Evolutionary conservation across 2,888 invertebrate species (phyloP).

Genomic region (Brachylomia viminalis): DNA sequence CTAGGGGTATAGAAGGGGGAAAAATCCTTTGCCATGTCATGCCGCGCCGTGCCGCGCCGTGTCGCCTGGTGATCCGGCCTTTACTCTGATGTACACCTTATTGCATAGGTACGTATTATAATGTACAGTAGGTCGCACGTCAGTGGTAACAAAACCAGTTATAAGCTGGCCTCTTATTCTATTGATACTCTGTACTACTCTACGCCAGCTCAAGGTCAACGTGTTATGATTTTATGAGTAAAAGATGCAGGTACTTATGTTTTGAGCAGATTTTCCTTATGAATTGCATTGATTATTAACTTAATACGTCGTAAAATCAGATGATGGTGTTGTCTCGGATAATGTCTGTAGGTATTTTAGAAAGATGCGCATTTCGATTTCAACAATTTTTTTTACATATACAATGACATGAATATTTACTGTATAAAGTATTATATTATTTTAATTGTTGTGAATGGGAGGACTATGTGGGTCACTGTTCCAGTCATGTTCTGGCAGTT

Average conservation of each 20-base stretch:
- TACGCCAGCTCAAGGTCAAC: too few relatives aligned
- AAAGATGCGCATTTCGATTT: neutral
- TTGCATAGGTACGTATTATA: neutral
- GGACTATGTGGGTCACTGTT: too few relatives aligned
- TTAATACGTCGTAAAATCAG: neutral
- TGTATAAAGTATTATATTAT: too few relatives aligned
- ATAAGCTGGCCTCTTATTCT: neutral
- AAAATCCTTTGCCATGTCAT: neutral
- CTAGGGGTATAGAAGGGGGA: neutral
- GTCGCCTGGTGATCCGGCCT: neutral
- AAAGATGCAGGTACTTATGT: neutral
- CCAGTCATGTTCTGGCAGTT: too few relatives aligned
- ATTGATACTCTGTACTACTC: neutral
- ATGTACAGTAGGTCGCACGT: neutral
- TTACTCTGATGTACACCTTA: neutral
- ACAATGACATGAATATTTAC: too few relatives aligned
- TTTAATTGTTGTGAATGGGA: too few relatives aligned
- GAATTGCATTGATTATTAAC: neutral
- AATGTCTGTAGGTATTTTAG: neutral
- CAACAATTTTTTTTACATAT: too few relatives aligned
- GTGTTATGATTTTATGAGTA: neutral
- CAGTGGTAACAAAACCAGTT: neutral
- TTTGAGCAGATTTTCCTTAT: slow-evolving; percentile 8
- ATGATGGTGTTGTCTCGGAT: neutral
- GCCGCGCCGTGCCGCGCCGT: too few relatives aligned